Base-by-base conservation (phyloP, 2,888 invertebrate species). In the Buathra laborator region DNA sequence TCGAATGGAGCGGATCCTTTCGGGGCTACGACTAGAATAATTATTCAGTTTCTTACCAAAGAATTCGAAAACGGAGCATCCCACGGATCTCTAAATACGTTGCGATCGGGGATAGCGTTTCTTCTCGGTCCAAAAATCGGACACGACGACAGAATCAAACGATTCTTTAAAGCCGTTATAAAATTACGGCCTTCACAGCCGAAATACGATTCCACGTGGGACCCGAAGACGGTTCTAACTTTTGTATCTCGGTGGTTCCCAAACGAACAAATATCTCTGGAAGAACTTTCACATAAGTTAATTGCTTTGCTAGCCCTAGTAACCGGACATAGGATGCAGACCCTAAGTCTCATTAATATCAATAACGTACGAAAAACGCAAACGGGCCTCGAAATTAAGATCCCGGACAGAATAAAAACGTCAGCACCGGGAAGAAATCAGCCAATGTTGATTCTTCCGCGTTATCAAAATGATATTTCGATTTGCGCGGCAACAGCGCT, bases 171-270 rank as follows among this genome's bases (percentile, higher is more conserved):
- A 79, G 88, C 88, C 0, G 81, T 87, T 16, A 81, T 64, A 24
- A 89, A 86, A 16, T 43, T 83, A 16, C 86, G 85, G 76, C 89
- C 86, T 0, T 46, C 87, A 14, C 79, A 29, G 19, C 86, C 88
- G 1, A 88, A 84, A 76, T 90, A 89, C 71, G 80, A 81, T 7
- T 29, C 37, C 5, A 87, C 86, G 9, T 89, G 88, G 87, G 87
- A 90, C 64, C 87, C 87, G 1, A 53, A 48, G n/a, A 70, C 74
- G 9, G 88, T 89, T 14, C 56, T 89, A 14, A 62, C 84, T 3
- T 86, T 76, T 67, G 32, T 87, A n/a, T 64, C 66, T 59, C n/a
- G 10, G 2, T 68, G 59, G 10, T 14, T 75, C 46, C 71, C 83
- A 12, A 48, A 83, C 24, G 37, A 70, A 6, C 14, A 67, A n/a